phyloP scores from a whole-genome alignment of 2,113 vertebrate species.

The Narcine bancroftii region DNA sequence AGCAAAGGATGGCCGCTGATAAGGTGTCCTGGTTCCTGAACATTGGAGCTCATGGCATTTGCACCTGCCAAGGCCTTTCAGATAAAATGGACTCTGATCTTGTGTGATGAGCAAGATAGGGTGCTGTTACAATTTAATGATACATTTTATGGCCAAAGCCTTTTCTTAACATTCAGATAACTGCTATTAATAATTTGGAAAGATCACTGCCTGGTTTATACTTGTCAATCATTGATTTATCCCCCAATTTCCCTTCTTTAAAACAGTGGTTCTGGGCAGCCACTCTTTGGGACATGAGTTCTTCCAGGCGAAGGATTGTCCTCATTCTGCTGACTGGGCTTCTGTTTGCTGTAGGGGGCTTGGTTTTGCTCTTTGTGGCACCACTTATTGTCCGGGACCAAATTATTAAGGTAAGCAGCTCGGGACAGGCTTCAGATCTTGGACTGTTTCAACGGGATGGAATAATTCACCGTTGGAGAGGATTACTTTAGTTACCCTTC shows the following conservation, averaged over 20 bases:
- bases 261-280: neutral
- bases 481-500: too few relatives aligned
- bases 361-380: slow-evolving; percentile 51
- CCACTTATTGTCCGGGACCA: slow-evolving; percentile 57
- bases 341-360: slow-evolving; percentile 46
- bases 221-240: neutral
- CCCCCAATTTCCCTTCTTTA: neutral
- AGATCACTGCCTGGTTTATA: neutral
- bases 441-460: too few relatives aligned
- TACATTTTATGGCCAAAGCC: neutral
- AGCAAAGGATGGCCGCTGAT: neutral
- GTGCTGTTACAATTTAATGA: neutral
- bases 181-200: too few relatives aligned
- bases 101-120: neutral
- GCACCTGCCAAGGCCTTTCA: neutral
- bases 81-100: neutral
- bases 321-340: slow-evolving; percentile 48
- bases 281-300: neutral
- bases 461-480: too few relatives aligned
- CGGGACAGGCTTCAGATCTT: too few relatives aligned
- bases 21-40: neutral
- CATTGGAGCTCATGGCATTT: neutral
- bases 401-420: slow-evolving; percentile 58
- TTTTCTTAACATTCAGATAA: neutral
- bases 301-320: slow-evolving; percentile 23